Evolutionary conservation across 1,140 invertebrate genomes (phyloP).

Genomic region (Eufriesea mexicana): DNA sequence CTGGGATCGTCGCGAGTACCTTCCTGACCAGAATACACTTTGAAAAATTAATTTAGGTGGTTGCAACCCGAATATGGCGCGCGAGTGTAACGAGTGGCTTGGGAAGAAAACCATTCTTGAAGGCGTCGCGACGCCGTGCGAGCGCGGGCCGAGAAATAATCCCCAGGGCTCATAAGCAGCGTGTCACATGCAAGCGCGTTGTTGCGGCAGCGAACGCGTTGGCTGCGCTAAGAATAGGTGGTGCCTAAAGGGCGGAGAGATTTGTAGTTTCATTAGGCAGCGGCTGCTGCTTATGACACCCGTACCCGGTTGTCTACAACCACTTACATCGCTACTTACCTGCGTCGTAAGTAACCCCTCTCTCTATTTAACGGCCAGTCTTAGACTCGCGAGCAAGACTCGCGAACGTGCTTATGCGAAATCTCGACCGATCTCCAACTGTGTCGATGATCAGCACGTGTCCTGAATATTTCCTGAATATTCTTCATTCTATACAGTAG

Average conservation of each 20-base stretch:
- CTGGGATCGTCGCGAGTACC: too few relatives aligned
- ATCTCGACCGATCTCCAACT: too few relatives aligned
- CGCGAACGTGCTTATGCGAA: too few relatives aligned
- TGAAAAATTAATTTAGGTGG: too few relatives aligned
- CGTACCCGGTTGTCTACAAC: constrained; percentile 80
- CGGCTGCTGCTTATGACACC: constrained; percentile 81
- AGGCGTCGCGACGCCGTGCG: constrained; percentile 18
- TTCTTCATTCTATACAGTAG: too few relatives aligned
- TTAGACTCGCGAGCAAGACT: not conserved
- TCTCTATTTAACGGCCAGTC: constrained; percentile 42
- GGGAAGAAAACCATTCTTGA: constrained; percentile 32
- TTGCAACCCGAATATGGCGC: not conserved
- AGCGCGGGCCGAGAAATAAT: constrained; percentile 70
- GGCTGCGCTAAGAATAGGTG: constrained; percentile 78
- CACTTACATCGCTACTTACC: constrained; percentile 82
- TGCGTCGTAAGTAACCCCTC: constrained; percentile 68
- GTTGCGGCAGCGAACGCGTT: constrained; percentile 68
- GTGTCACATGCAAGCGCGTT: constrained; percentile 75
- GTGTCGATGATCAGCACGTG: too few relatives aligned
- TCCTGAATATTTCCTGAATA: too few relatives aligned
- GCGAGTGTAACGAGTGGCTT: not conserved
- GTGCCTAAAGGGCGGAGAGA: constrained; percentile 80
- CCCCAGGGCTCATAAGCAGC: constrained; percentile 74
- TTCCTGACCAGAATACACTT: too few relatives aligned
- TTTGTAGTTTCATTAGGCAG: constrained; percentile 83